Conservation (phyloP, 2,113 vertebrate genomes). For the Lasiurus borealis region DNA sequence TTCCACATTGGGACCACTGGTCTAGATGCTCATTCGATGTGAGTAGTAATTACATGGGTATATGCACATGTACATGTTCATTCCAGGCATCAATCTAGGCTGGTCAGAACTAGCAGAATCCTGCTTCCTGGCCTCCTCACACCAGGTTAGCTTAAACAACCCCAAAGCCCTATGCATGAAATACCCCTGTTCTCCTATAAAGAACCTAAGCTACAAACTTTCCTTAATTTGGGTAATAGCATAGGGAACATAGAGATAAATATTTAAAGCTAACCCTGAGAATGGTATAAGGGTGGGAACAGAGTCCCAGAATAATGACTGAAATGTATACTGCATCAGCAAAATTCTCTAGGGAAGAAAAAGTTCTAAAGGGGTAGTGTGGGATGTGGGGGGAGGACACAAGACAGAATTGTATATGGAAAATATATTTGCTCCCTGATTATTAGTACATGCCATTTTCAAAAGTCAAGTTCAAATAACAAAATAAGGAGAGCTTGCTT, state of each 20-base stretch:
- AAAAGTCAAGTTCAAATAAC: constrained; percentile 54
- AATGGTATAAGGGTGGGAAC: not conserved
- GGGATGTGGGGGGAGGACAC: not conserved
- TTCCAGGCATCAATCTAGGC: not conserved
- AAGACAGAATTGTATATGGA: not conserved
- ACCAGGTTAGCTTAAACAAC: not conserved
- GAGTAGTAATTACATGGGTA: not conserved
- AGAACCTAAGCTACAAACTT: not conserved
- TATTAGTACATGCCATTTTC: constrained; percentile 7
- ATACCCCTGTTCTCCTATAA: not conserved
- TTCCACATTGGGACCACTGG: too few relatives aligned
- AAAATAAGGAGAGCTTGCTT: constrained; percentile 39
- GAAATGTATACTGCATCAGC: not conserved
- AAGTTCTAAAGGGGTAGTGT: not conserved
- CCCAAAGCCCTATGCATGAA: not conserved
- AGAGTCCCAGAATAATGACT: not conserved
- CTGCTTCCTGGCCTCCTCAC: not conserved
- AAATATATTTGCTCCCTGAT: constrained; percentile 29
- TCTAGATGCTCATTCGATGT: not conserved
- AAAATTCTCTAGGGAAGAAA: constrained; percentile 39
- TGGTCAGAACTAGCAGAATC: not conserved
- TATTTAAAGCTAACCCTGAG: not conserved
- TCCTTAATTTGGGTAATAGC: not conserved
- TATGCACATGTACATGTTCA: not conserved
- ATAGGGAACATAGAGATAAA: not conserved